Base-by-base conservation (phyloP, 2,113 vertebrate species). In the Trochalopteron elliotii region DNA sequence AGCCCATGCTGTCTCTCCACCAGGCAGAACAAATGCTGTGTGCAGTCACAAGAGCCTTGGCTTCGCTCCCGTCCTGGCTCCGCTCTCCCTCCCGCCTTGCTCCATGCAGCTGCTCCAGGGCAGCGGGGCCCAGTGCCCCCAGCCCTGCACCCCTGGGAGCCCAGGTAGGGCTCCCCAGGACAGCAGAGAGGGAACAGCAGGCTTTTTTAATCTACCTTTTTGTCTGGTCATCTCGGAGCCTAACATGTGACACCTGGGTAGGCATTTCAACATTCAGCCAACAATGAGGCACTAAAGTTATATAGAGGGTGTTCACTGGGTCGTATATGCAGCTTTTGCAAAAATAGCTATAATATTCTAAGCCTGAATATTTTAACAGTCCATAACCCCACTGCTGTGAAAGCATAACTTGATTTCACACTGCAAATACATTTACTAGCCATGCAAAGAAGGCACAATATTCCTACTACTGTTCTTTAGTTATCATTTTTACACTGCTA, bases 81-180 rank as follows among this genome's bases (percentile, higher is more conserved):
- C 0, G 1, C 39, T 77, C 45, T 17, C 39, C 22, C 31, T 37
- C 45, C 35, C 3, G 8, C 3, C 1, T 8, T 1, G 3, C 49
- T 25, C 15, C 0, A 1, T 2, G 8, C 56, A 76, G 87, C 65
- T 16, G 10, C 72, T 33, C 35, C 3, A 2, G 61, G 47, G 69
- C 14, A 11, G 92, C 5, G 20, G 50, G 9, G 57, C 89, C 68
- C 7, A 0, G n/a, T 10, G 77, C n/a, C 15, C 28, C 78, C 55
- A 20, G 7, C 75, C 35, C 67, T 4, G 47, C 42, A 22, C 47
- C 31, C 80, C 31, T 33, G 33, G 71, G 69, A 93, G 90, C 65
- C 11, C 79, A 17, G 35, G 50, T 28, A 39, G 61, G 30, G 2
- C 65, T 84, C 81, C 9, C 57, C 0, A 0, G 49, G 28, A 56